Percentiles rank a stretch among this genome's conserved stretches.
These are phyloP conservation scores for Dynastes hyllus DNA, from an alignment of 2,888 invertebrate genomes.

Conservation along the genomic window DNA sequence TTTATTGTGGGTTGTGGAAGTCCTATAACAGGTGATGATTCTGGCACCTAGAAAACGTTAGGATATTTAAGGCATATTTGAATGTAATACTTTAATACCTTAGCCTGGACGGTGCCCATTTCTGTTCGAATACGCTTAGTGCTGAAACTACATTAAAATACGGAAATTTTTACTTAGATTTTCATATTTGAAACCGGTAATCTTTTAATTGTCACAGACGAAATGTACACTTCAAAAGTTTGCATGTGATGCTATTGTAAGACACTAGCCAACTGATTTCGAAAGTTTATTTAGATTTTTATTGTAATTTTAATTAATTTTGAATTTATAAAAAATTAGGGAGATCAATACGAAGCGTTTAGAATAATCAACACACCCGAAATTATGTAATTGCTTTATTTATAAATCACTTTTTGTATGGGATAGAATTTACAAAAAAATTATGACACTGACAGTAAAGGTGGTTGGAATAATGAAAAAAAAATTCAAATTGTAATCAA, in stretches of 20 bases:
- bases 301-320: neutral
- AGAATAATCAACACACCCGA: conserved; percentile 25
- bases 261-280: conserved; percentile 33
- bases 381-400: conserved; percentile 49
- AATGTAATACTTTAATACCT: conserved; percentile 63
- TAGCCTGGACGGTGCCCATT: conserved; percentile 71
- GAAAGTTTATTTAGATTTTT: neutral
- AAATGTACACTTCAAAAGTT: neutral
- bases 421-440: neutral
- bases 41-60: neutral
- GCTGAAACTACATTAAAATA: conserved; percentile 47
- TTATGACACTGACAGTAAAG: neutral
- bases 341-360: neutral
- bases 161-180: conserved; percentile 53
- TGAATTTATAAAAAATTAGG: neutral
- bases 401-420: conserved; percentile 3
- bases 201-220: conserved; percentile 20
- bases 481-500: neutral
- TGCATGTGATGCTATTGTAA: conserved; percentile 8
- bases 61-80: neutral
- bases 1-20: conserved; percentile 58
- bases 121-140: conserved; percentile 19
- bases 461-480: neutral
- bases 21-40: conserved; percentile 58
- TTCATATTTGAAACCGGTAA: conserved; percentile 43